Percentiles rank a stretch among this genome's conserved stretches.
Conservation (phyloP, 2,797 vertebrate species). For the Sebastolobus altivelis region DNA sequence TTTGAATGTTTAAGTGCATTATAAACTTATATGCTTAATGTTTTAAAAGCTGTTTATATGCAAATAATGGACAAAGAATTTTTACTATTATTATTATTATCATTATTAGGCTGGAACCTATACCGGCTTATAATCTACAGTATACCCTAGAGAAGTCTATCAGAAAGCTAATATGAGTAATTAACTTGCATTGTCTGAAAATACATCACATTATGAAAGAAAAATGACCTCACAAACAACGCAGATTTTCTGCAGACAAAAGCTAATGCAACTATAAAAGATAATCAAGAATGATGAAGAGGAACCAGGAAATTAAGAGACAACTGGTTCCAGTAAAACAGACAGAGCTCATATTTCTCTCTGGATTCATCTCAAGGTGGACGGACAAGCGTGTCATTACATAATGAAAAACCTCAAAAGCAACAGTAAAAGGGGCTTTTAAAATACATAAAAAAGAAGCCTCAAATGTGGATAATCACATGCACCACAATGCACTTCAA, state of each 20-base stretch:
- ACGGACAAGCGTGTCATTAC: slow-evolving; percentile 24
- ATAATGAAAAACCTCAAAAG: slow-evolving; percentile 23
- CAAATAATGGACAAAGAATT: neutral
- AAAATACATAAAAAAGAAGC: slow-evolving; percentile 13
- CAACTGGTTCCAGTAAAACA: neutral
- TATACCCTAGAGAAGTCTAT: too few species aligned
- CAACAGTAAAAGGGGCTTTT: slow-evolving; percentile 25
- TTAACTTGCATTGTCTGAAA: neutral
- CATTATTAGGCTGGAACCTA: neutral
- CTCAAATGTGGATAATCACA: slow-evolving; percentile 27
- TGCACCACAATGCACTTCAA: slow-evolving; percentile 26
- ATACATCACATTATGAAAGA: neutral
- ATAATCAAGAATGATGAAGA: slow-evolving; percentile 5
- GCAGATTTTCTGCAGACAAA: neutral
- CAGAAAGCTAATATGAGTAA: neutral
- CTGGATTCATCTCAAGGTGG: slow-evolving; percentile 16
- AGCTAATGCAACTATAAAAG: neutral
- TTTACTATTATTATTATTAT: neutral
- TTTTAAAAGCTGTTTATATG: slow-evolving; percentile 8
- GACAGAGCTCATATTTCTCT: neutral
- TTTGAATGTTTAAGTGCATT: slow-evolving; percentile 30
- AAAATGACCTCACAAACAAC: neutral
- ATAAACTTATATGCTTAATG: neutral
- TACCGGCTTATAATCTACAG: too few species aligned
- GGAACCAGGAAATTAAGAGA: neutral